Base-by-base conservation (phyloP, 2,113 vertebrate species). In the Cacatua alba region DNA sequence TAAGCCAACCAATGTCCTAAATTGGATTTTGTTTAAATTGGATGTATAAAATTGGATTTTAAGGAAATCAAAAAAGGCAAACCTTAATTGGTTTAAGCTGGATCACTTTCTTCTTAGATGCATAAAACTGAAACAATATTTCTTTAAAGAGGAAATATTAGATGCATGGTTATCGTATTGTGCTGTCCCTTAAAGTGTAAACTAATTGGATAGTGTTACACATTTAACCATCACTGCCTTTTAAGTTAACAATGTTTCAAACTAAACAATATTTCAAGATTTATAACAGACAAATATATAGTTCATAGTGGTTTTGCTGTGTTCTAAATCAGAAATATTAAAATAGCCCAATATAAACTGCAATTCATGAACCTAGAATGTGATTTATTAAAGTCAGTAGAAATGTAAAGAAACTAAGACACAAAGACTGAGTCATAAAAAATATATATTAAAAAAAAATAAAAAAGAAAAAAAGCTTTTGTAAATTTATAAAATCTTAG, bases 21-120 rank as follows among this genome's bases (percentile, higher is more conserved):
- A 96, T 55, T 92, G 65, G 88, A 92, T 95, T 96, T 94, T 91
- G 16, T 70, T 92, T 82, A 86, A 93, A 92, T 71, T 86, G 49
- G 29, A 90, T 84, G 26, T 77, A 79, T 90, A 76, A 90, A 95
- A 96, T 70, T 74, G 62, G 74, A 90, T 78, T 96, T 92, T 76
- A 90, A 67, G 17, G 59, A 80, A 77, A 95, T 74, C 65, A 49
- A 90, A 94, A 95, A 72, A 78, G 17, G 43, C 29, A 88, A 82
- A 53, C 13, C 31, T 79, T 92, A 76, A 95, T 55, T 92, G 55
- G 62, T 39, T 92, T 94, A 88, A 90, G n/a, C 37, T 52, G 62
- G 48, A 86, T 59, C 33, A 68, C 74, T 96, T 95, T 92, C 72
- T 82, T 86, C 63, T 82, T 62, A 72, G 52, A 88, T 74, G 23